Base-by-base conservation (phyloP, 2,888 invertebrate genomes). In the Drosophila lacicola region DNA sequence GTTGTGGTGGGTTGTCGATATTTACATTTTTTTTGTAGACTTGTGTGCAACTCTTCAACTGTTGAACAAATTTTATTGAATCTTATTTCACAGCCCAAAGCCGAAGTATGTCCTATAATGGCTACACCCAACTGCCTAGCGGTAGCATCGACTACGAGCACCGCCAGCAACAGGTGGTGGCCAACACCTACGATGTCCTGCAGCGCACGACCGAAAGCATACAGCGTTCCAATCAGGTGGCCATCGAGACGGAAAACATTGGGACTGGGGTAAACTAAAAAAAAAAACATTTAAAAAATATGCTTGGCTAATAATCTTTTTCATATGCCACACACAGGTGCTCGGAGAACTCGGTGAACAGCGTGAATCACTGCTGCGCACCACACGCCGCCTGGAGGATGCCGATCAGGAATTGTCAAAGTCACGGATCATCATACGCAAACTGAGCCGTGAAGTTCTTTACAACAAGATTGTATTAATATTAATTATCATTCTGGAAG, bases 221-320 rank as follows among this genome's bases (percentile, higher is more conserved):
- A 10, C 94, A 94, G 1, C 93, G 96, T 58, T 95, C 96, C 0
- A 95, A 96, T 76, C 95, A 94, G 86, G 94, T 96, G 47, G 96
- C 97, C 0, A 94, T 95, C 3, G 97, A 97, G 92, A 96, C 96
- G 0, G 97, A 97, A 92, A 94, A 94, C 84, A 94, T 97, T 74
- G 97, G 96, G 6, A 94, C 95, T 1, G 96, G 95, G 90, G 93
- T 92, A 51, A 50, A 60, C 17, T 13, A 9, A 11, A 2, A 21
- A 2, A 21, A 5, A 10, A 13, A 13, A 10, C 0, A 3, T 3
- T 34, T 10, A 25, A 21, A 2, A 36, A 21, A 6, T 14, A 25
- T 4, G 2, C 2, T 29, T 29, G 29, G 29, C 29, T 10, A 6
- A 36, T 11, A 17, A 13, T 3, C 0, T 4, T 14, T 2, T 29